Conservation (phyloP, 2,113 vertebrate species). For the Aphelocoma coerulescens region DNA sequence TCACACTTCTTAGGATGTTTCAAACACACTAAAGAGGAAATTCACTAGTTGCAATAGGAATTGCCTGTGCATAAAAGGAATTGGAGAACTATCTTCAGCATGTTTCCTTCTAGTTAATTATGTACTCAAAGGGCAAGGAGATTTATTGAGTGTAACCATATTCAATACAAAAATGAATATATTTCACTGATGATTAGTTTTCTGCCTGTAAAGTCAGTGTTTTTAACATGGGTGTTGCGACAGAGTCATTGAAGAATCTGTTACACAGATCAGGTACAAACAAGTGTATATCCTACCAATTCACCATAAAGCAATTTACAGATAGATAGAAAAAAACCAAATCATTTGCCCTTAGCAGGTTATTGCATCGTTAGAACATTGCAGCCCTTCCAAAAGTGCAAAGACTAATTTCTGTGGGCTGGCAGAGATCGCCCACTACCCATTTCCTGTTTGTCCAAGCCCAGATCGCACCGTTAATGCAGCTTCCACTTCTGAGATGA, state of each 20-base stretch:
- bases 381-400: not conserved
- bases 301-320: not conserved
- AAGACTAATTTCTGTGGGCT: not conserved
- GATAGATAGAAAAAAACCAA: not conserved
- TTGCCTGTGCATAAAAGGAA: not conserved
- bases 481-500: not conserved
- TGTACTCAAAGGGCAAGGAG: not conserved
- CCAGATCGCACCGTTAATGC: not conserved
- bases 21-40: not conserved
- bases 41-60: not conserved
- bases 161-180: not conserved
- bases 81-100: not conserved
- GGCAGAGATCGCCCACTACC: not conserved
- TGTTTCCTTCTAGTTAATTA: constrained; percentile 18
- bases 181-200: not conserved
- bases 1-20: not conserved
- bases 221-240: not conserved
- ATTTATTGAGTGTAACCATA: not conserved
- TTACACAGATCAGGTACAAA: not conserved
- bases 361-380: not conserved
- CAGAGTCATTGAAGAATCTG: not conserved
- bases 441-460: not conserved
- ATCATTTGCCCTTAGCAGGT: not conserved
- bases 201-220: not conserved
- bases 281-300: not conserved